These are phyloP conservation scores for Coracias cyanogaster DNA, from an alignment of 2,797 vertebrate genomes.

Conservation along the genomic window DNA sequence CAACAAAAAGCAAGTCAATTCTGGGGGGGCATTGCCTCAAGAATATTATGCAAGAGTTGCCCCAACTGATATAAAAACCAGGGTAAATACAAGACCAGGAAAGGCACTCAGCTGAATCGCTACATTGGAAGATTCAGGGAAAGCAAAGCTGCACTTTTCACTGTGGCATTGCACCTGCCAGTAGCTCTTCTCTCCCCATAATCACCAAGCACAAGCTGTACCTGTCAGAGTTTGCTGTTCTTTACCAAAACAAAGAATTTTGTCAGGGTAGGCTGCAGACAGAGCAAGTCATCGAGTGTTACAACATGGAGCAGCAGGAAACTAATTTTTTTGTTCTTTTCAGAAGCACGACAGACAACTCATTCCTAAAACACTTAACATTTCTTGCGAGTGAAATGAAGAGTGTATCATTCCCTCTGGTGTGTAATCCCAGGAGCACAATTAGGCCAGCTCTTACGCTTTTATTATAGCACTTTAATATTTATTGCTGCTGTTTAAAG, in stretches of 20 bases:
- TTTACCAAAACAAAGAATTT: neutral
- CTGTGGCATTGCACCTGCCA: neutral
- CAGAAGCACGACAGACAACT: neutral
- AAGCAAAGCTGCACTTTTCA: neutral
- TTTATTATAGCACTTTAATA: neutral
- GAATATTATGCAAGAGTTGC: fast-evolving
- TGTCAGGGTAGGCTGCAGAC: neutral
- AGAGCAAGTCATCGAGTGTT: neutral
- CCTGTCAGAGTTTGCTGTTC: neutral
- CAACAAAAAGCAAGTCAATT: neutral
- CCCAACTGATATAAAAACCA: neutral
- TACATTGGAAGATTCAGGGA: neutral
- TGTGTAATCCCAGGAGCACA: neutral
- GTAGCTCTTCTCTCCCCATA: neutral
- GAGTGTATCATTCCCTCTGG: neutral
- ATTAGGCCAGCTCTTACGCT: neutral
- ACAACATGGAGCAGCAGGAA: neutral
- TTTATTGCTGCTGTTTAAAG: neutral
- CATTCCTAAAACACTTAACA: neutral
- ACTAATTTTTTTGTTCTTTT: neutral
- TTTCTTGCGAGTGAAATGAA: neutral
- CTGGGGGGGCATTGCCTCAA: neutral
- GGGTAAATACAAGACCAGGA: neutral
- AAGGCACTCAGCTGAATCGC: fast-evolving
- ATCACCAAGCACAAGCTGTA: neutral